Conservation (phyloP, 2,797 vertebrate species). For the Mastacembelus armatus region DNA sequence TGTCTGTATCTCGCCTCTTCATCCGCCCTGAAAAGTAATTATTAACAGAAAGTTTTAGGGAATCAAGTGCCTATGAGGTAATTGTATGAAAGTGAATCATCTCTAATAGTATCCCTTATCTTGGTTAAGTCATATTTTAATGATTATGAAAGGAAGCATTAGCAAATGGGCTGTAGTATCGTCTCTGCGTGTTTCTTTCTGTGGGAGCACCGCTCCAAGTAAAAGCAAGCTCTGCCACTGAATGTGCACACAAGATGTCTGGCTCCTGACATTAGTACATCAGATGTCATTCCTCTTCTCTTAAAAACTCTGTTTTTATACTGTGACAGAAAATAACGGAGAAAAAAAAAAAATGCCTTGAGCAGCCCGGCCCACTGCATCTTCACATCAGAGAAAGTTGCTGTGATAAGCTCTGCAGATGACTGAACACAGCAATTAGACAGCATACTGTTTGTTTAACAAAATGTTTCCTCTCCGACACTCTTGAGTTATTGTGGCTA, state of each 20-base stretch:
- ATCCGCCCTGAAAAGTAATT: slow-evolving; percentile 7
- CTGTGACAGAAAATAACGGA: slow-evolving; percentile 42
- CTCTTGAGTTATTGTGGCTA: slow-evolving; percentile 93
- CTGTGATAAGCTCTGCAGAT: slow-evolving; percentile 81
- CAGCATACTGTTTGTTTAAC: slow-evolving; percentile 94
- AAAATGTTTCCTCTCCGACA: slow-evolving; percentile 89
- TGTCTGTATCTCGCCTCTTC: background rate
- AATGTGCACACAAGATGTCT: slow-evolving; percentile 37
- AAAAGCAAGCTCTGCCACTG: slow-evolving; percentile 11
- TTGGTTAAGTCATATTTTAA: slow-evolving; percentile 2
- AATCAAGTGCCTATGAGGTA: background rate
- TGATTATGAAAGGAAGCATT: slow-evolving; percentile 25
- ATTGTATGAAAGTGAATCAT: background rate
- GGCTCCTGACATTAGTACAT: slow-evolving; percentile 28
- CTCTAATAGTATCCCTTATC: background rate
- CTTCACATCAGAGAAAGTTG: slow-evolving; percentile 71
- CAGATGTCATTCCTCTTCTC: slow-evolving; percentile 31
- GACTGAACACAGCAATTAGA: slow-evolving; percentile 94
- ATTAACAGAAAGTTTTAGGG: too few relatives aligned
- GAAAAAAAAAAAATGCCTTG: slow-evolving; percentile 49
- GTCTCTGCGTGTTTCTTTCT: slow-evolving; percentile 17
- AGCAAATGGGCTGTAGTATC: slow-evolving; percentile 19
- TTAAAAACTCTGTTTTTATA: slow-evolving; percentile 18
- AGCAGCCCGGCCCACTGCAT: slow-evolving; percentile 57
- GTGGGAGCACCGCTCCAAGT: slow-evolving; percentile 19